A percentile compares a stretch with the other conserved stretches of the same genome.
Evolutionary conservation across 2,113 vertebrate species (phyloP).

Genomic region (Typhlomys cinereus): DNA sequence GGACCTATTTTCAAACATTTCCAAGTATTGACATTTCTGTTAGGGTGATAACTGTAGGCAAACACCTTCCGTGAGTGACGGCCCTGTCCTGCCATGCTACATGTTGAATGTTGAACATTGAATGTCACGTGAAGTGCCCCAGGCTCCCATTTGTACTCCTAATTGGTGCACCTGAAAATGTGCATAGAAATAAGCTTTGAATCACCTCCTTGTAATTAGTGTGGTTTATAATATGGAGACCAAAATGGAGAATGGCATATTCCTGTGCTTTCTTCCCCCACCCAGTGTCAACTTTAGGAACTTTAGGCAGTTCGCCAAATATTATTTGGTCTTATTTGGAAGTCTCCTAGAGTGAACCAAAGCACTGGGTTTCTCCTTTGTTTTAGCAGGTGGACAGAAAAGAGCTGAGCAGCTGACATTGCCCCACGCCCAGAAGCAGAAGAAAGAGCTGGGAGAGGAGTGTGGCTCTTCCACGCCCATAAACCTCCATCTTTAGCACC

Average conservation of each 20-base stretch:
- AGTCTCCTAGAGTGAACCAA: neutral
- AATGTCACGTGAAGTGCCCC: conserved; percentile 46
- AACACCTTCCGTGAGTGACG: neutral
- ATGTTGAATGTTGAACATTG: conserved; percentile 48
- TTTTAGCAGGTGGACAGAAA: neutral
- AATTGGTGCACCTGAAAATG: conserved; percentile 71
- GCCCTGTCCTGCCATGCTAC: neutral
- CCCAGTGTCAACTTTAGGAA: neutral
- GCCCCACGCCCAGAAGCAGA: neutral
- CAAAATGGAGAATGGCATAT: neutral
- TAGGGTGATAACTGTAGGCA: conserved; percentile 24
- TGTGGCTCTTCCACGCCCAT: neutral
- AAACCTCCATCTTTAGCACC: neutral
- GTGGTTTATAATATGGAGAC: neutral
- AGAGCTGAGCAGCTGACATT: neutral
- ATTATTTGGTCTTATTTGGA: neutral
- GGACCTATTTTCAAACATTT: conserved; percentile 65
- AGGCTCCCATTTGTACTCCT: conserved; percentile 59
- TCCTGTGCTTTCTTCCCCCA: neutral
- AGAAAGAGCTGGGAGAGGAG: neutral
- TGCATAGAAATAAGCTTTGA: conserved; percentile 15
- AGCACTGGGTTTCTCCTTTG: neutral
- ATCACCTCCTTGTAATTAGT: conserved; percentile 39
- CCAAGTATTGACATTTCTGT: conserved; percentile 49
- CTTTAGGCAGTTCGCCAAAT: neutral